These are phyloP conservation scores for Diabrotica balteata DNA, from an alignment of 2,888 invertebrate species.

Conservation along the genomic window DNA sequence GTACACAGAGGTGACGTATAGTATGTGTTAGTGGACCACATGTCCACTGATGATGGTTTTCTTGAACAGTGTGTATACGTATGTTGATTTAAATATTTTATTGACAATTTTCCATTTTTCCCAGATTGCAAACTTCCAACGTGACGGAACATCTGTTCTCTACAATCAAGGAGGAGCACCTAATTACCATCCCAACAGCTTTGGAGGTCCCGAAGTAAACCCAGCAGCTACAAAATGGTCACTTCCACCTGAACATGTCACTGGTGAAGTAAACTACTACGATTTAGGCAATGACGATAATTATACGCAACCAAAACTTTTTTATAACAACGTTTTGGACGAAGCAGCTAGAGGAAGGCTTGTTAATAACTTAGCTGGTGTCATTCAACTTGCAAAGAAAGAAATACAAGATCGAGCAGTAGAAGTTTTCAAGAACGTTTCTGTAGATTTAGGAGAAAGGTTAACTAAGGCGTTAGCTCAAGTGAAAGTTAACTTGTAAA, in stretches of 20 bases:
- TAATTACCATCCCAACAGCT: slow-evolving; percentile 95
- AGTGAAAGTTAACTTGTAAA: slow-evolving; percentile 35
- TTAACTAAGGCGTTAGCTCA: slow-evolving; percentile 20
- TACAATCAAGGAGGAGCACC: slow-evolving; percentile 86
- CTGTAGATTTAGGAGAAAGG: slow-evolving; percentile 72
- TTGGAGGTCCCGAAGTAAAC: slow-evolving; percentile 80
- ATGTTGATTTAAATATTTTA: too few relatives aligned
- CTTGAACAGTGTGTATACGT: too few relatives aligned
- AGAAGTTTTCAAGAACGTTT: slow-evolving; percentile 78
- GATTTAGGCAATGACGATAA: slow-evolving; percentile 83
- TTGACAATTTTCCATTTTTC: neutral
- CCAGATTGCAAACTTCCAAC: slow-evolving; percentile 78
- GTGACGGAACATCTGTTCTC: slow-evolving; percentile 81
- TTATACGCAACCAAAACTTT: slow-evolving; percentile 79
- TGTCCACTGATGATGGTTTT: too few relatives aligned
- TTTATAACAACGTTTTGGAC: slow-evolving; percentile 81
- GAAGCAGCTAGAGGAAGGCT: slow-evolving; percentile 74
- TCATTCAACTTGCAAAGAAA: slow-evolving; percentile 74
- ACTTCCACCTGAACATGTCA: slow-evolving; percentile 64
- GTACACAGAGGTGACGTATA: too few relatives aligned
- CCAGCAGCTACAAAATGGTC: slow-evolving; percentile 66
- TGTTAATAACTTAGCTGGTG: slow-evolving; percentile 78
- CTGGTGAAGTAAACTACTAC: slow-evolving; percentile 80
- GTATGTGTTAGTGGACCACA: too few relatives aligned
- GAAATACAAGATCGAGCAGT: slow-evolving; percentile 86